Evolutionary conservation across 2,888 invertebrate species (phyloP).

Genomic region (Hedychridium roseum): DNA sequence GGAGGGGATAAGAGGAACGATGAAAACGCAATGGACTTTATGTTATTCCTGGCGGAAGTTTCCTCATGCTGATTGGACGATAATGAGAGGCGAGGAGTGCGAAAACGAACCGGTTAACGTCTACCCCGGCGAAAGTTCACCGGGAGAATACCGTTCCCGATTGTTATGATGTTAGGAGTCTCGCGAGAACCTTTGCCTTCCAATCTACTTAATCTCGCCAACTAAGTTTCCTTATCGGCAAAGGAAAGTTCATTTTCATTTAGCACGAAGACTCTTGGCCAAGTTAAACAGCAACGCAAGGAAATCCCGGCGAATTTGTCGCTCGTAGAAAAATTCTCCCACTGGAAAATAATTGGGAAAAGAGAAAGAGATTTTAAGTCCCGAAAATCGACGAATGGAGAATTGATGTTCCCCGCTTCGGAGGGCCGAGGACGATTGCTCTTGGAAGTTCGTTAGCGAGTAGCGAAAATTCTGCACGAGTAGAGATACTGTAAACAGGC

Average conservation of each 20-base stretch:
- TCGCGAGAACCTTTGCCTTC: constrained; percentile 32
- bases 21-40: constrained; percentile 18
- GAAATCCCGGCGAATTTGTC: no score
- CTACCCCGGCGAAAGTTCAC: constrained; percentile 28
- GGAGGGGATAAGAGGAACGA: constrained; percentile 3
- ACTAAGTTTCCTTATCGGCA: constrained; percentile 29
- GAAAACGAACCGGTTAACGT: constrained; percentile 26
- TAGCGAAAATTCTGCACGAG: no score
- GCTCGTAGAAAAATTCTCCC: no score
- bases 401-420: no score
- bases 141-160: constrained; percentile 12
- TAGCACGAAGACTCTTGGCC: no score
- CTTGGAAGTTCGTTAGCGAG: no score
- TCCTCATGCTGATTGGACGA: constrained; percentile 33
- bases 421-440: no score
- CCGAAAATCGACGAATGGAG: no score
- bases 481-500: no score
- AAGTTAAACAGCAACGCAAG: no score
- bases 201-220: constrained; percentile 36
- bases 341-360: no score
- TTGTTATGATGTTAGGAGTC: constrained; percentile 33
- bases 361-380: no score
- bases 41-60: constrained; percentile 29
- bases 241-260: constrained; percentile 26
- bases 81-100: constrained; percentile 25